Evolutionary conservation across 1,140 invertebrate genomes (phyloP), one percentile per base, ranked within the genome.

Genomic region (Procambarus virginalis): DNA sequence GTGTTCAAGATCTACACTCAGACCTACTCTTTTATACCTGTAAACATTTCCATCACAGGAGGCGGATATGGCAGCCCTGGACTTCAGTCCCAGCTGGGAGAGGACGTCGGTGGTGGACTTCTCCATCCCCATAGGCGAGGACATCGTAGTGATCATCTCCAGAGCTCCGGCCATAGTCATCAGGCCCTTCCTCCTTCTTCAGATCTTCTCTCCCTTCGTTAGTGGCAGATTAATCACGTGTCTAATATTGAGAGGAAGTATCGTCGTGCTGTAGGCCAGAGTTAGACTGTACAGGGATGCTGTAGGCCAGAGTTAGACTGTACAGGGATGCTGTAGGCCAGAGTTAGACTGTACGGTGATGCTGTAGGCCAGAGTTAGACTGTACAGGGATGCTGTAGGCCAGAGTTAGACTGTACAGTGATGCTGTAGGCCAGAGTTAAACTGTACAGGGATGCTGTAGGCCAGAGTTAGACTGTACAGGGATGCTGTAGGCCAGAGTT

Each of bases 81-180:
- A 89, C 80, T 89, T 77, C 80, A 83, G 80, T 0, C 80, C 80
- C 22, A 83, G 64, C 6, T 83, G 70, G 51, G 75, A 45, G 4
- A 55, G 87, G 9, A 14, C 4, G 1, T 5, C 58, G 8, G 80
- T 77, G 34, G 80, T 84, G 80, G 87, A 89, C 68, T 89, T 89
- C 80, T 84, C 80, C 51, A 70, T 83, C 9, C 75, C 68, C 80
- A 55, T 89, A 46, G 75, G 87, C 51, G 82, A 70, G 5, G 87
- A 89, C 45, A 68, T n/a, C 3, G 75, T 89, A 20, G 58, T 89
- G 34, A 81, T 89, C 34, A 89, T 89, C 70, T 89, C 87, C n/a
- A 64, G 76, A 70, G 87, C 87, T n/a, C 80, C 87, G 4, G 17
- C 22, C 8, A 12, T 55, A 2, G 48, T 89, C 17, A 45, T 58